Evolutionary conservation across 1,140 invertebrate genomes (phyloP).

Genomic region (Lutraria rhynchaena): DNA sequence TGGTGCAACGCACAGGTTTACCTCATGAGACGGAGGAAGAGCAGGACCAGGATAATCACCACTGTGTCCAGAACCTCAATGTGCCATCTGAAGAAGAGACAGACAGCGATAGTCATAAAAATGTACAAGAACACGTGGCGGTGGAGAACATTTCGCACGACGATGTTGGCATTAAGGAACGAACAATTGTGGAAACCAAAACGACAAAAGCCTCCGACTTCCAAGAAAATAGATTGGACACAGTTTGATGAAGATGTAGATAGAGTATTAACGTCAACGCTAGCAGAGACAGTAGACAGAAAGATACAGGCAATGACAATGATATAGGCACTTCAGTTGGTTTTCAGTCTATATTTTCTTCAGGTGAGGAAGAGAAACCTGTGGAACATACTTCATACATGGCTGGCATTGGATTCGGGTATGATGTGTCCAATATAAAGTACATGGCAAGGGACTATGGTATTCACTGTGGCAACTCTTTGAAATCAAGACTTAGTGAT

Average conservation of each 20-base stretch:
- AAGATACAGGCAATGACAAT: conserved; percentile 11
- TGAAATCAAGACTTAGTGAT: not conserved
- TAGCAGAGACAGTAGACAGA: conserved; percentile 8
- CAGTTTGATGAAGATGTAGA: conserved; percentile 29
- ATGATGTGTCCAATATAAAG: conserved; percentile 28
- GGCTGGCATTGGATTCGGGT: conserved; percentile 48
- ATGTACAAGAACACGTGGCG: not conserved
- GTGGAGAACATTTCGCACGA: conserved; percentile 2
- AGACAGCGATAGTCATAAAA: conserved; percentile 13
- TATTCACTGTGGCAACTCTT: not conserved
- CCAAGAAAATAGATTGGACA: not conserved
- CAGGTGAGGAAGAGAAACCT: conserved; percentile 15
- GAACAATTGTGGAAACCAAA: conserved; percentile 1
- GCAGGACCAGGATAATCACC: conserved; percentile 10
- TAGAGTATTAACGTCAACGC: not conserved
- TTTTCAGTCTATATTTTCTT: conserved; percentile 1
- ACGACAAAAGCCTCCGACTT: too few relatives aligned
- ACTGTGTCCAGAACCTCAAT: conserved; percentile 33
- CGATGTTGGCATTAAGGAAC: conserved; percentile 11
- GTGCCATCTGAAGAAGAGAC: conserved; percentile 8
- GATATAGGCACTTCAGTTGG: conserved; percentile 5
- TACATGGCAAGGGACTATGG: conserved; percentile 25
- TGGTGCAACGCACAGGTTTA: conserved; percentile 4
- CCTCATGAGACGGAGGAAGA: conserved; percentile 31
- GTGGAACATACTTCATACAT: conserved; percentile 35